Evolutionary conservation across 2,113 vertebrate species (phyloP), one percentile per base, ranked within the genome.

Genomic region (Numida meleagris): DNA sequence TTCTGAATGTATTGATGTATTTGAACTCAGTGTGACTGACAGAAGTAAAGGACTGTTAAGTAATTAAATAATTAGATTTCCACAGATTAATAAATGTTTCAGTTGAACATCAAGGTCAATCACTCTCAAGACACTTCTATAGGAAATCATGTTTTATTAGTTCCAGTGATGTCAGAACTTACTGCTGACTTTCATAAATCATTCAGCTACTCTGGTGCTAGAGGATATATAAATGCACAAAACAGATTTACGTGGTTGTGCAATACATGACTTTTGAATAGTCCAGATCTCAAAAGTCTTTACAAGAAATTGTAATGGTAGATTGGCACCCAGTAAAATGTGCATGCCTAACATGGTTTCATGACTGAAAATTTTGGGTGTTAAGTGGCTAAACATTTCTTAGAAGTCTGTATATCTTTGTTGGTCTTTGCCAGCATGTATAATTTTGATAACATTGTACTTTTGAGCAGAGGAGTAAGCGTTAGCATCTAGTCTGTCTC

Each of bases 41-140:
- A 63, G 45, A 88, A 91, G 18, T 12, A 66, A n/a, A 93, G 43
- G 40, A 74, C 27, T 59, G n/a, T 53, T 8, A 74, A 91, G 89
- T 90, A 95, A 95, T 91, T 88, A 94, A 96, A 80, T 93, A 94
- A 95, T 94, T 91, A 59, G 59, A 90, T 96, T 96, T 80, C 45
- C 76, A 89, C 82, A 58, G 79, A 77, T 91, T 53, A 88, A 55
- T 73, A 29, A 82, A 70, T 71, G 63, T 91, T 91, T 83, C 59
- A 42, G 8, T 63, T 63, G 25, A 38, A 34, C 65, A 93, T 58
- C 76, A 88, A 95, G 92, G 96, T 94, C 88, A 85, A 15, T 85
- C 72, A 77, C 67, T 82, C 82, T 88, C 7, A 77, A 53, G 67
- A 27, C 34, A 24, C 42, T 80, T 94, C 51, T 53, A 14, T 70